These are phyloP conservation scores for Acromyrmex echinatior DNA, from an alignment of 1,140 invertebrate genomes.

Conservation along the genomic window DNA sequence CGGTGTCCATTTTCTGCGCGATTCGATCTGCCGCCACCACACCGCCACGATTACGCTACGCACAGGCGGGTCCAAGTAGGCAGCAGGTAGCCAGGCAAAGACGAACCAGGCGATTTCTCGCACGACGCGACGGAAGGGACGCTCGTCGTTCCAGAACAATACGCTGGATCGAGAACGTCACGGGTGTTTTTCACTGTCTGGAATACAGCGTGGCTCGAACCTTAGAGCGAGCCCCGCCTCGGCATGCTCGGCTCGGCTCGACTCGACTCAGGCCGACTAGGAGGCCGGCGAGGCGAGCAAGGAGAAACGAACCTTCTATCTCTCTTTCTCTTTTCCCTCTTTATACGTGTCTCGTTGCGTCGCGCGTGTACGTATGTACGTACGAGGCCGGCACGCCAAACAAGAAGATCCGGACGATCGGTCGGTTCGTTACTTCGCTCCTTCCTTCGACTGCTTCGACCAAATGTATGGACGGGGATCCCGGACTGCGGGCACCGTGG, in stretches of 20 bases:
- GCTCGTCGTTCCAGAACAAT: conserved; percentile 42
- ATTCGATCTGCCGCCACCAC: conserved; percentile 43
- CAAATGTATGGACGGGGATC: conserved; percentile 26
- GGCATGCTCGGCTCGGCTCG: conserved; percentile 63
- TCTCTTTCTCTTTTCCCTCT: neutral
- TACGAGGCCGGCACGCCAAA: conserved; percentile 75
- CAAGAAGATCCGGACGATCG: conserved; percentile 66
- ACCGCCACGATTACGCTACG: conserved; percentile 53
- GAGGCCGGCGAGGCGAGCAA: conserved; percentile 66
- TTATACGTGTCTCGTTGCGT: conserved; percentile 54
- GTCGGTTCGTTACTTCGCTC: neutral
- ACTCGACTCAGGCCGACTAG: conserved; percentile 16
- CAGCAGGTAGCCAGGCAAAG: conserved; percentile 30
- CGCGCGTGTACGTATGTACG: conserved; percentile 54
- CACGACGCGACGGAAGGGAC: conserved; percentile 19
- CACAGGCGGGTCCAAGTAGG: conserved; percentile 14
- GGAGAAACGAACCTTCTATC: conserved; percentile 70
- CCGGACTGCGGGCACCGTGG: conserved; percentile 58
- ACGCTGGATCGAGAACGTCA: conserved; percentile 20
- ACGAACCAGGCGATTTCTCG: neutral
- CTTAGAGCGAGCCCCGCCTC: conserved; percentile 72
- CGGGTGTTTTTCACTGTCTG: conserved; percentile 40
- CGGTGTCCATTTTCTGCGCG: conserved; percentile 75
- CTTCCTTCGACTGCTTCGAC: too few relatives aligned
- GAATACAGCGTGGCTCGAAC: conserved; percentile 45